A percentile compares a stretch with the other conserved stretches of the same genome.
These are phyloP conservation scores for Podabrus alpinus DNA, from an alignment of 2,888 invertebrate genomes.

Conservation along the genomic window DNA sequence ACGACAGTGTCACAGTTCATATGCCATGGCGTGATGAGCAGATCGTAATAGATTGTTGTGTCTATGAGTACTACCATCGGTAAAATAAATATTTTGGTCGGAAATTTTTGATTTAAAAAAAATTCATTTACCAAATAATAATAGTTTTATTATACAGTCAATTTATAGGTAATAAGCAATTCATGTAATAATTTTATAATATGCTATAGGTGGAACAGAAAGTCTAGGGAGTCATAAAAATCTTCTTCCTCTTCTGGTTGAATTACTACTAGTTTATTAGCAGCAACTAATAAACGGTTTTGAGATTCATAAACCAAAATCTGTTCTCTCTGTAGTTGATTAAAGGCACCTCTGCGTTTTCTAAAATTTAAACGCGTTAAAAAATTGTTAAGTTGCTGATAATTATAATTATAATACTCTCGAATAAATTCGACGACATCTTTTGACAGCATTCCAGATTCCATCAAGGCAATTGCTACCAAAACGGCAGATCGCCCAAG, in stretches of 20 bases:
- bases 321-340: background rate
- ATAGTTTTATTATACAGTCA: background rate
- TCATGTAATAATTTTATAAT: too few relatives aligned
- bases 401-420: too few relatives aligned
- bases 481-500: constrained; percentile 26
- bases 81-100: too few relatives aligned
- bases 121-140: background rate
- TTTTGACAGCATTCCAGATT: constrained; percentile 11
- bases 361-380: background rate
- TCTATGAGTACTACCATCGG: background rate
- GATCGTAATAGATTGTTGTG: background rate
- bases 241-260: too few relatives aligned
- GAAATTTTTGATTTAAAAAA: background rate
- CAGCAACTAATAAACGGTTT: background rate
- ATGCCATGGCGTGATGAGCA: background rate
- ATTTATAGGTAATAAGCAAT: background rate
- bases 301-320: background rate
- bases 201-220: too few relatives aligned
- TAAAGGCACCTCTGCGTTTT: constrained; percentile 15
- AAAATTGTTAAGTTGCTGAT: background rate
- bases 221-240: too few relatives aligned
- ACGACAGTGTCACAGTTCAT: background rate
- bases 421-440: constrained; percentile 8
- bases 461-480: constrained; percentile 27
- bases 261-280: background rate